These are phyloP conservation scores for Eilema sororculum DNA, from an alignment of 2,888 invertebrate genomes.

Conservation along the genomic window DNA sequence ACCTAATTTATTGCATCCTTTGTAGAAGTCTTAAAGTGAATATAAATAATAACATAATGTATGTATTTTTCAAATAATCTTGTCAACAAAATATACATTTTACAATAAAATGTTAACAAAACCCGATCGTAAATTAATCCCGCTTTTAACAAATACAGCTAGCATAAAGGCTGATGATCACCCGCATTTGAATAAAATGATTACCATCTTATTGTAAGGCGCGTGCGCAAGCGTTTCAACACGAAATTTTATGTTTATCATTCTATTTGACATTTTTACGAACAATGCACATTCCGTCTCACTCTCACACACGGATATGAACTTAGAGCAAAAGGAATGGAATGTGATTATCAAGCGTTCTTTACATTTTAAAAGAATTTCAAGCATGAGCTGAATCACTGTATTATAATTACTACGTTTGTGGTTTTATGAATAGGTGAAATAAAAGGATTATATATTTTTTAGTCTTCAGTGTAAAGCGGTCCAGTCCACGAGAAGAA, in stretches of 20 bases:
- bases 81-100: constrained; percentile 27
- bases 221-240: constrained; percentile 78
- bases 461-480: not conserved
- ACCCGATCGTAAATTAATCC: constrained; percentile 62
- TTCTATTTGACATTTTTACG: constrained; percentile 85
- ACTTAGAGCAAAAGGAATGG: constrained; percentile 65
- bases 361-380: constrained; percentile 71
- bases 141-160: constrained; percentile 61
- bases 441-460: not conserved
- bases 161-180: constrained; percentile 64
- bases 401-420: constrained; percentile 69
- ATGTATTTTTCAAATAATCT: not conserved
- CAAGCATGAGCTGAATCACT: constrained; percentile 80
- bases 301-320: constrained; percentile 61
- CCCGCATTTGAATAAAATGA: constrained; percentile 77
- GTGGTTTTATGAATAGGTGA: constrained; percentile 53
- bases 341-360: constrained; percentile 69
- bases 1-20: not conserved
- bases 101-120: constrained; percentile 58
- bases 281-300: constrained; percentile 74
- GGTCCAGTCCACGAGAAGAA: too few relatives aligned
- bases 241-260: constrained; percentile 85
- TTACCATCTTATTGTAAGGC: constrained; percentile 70
- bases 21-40: not conserved
- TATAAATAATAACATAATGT: not conserved